Base-by-base conservation (phyloP, 2,113 vertebrate species). In the Corythornis vintsioides region DNA sequence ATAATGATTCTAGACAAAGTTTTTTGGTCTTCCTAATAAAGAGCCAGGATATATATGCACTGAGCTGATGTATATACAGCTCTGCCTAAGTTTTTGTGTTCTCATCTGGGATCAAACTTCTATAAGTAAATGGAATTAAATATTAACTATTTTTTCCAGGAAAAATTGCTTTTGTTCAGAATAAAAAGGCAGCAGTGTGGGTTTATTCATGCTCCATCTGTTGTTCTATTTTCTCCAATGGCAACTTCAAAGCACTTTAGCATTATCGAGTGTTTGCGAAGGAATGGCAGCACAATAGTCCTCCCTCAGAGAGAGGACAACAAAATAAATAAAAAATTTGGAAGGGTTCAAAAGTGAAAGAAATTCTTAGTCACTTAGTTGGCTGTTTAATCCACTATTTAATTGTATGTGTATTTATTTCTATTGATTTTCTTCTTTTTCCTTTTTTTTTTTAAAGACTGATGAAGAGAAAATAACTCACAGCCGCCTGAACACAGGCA, bases 401-500 rank as follows among this genome's bases (percentile, higher is more conserved):
- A 97, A 97, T 96, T 96, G 74, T 90, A 96, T 93, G 86, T 80
- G 84, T 92, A 95, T 96, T 97, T 97, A 95, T 97, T 96, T 94
- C 94, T 92, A 96, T 95, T 96, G 93, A 95, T 96, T 84, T 91
- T 93, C 57, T 70, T 56, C 4, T 60, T 33, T 33, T 20, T 33
- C 5, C 17, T n/a, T 22, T 10, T 63, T 47, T 71, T 82, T 90
- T 91, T 91, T 28, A 6, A 96, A 92, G 89, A 73, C 66, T 86
- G 56, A 89, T 89, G 69, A 85, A 89, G 83, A 93, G 93, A 97
- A 97, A 97, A 86, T 91, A 95, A 97, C 75, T 95, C 67, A 31
- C 75, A 95, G 61, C 38, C 61, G 81, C 93, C 94, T 94, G 95
- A 93, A 88, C 55, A 86, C 35, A 94, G 83, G 94, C 97, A 91